Conservation (phyloP, 2,797 vertebrate species). For the Hypotaenidia philippensis region DNA sequence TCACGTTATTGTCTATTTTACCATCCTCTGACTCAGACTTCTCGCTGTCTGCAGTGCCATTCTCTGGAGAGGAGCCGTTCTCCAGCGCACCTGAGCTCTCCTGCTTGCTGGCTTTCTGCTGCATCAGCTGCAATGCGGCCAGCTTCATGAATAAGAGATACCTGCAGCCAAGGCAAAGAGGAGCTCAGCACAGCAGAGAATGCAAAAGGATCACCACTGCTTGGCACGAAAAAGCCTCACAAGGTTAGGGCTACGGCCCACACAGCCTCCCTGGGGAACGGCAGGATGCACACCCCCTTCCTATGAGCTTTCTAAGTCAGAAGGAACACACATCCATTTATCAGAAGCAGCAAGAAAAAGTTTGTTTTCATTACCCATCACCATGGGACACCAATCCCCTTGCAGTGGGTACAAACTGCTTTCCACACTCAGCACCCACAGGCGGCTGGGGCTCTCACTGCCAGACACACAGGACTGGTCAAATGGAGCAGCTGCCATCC, state of each 20-base stretch:
- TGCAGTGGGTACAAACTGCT: not conserved
- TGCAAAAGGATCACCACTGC: not conserved
- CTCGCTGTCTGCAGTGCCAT: constrained; percentile 76
- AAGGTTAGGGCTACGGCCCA: not conserved
- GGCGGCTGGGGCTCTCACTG: not conserved
- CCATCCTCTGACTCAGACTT: constrained; percentile 81
- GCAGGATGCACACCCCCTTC: not conserved
- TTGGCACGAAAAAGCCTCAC: not conserved
- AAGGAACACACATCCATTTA: not conserved
- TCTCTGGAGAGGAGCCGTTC: constrained; percentile 62
- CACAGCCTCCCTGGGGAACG: not conserved
- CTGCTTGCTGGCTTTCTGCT: constrained; percentile 93
- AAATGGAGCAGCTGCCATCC: not conserved
- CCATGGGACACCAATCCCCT: not conserved
- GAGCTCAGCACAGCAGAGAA: not conserved
- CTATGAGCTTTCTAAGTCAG: not conserved
- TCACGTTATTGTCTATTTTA: constrained; percentile 88
- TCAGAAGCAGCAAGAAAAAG: not conserved
- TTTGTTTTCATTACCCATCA: not conserved
- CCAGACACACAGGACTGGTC: not conserved
- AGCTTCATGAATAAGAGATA: constrained; percentile 99
- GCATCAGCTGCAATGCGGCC: constrained; percentile 97
- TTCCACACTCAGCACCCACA: not conserved
- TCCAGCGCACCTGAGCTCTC: constrained; percentile 68
- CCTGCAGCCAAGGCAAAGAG: constrained; percentile 69